These are phyloP conservation scores for Perizoma affinitatum DNA, from an alignment of 2,888 invertebrate species.

Conservation along the genomic window DNA sequence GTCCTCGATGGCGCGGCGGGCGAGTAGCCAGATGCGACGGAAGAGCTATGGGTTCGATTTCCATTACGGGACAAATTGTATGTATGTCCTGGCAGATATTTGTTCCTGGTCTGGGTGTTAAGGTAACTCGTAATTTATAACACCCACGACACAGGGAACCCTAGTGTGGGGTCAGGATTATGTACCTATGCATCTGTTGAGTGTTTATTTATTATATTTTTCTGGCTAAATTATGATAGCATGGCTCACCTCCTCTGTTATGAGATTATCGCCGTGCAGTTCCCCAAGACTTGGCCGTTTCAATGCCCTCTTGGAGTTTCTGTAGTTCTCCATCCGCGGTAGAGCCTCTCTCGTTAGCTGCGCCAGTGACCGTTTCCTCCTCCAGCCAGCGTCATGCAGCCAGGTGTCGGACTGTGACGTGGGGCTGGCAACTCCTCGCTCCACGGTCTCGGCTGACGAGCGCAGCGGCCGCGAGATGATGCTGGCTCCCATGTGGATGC, in stretches of 20 bases:
- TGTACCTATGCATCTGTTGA: too few species aligned
- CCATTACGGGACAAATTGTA: too few species aligned
- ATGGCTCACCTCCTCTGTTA: conserved; percentile 76
- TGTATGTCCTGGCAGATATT: too few species aligned
- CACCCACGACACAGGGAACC: too few species aligned
- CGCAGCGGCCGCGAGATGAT: conserved; percentile 74
- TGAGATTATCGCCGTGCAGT: conserved; percentile 87
- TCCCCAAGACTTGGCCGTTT: conserved; percentile 94
- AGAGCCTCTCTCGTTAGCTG: conserved; percentile 90
- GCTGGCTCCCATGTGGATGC: conserved; percentile 75
- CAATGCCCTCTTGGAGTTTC: conserved; percentile 89
- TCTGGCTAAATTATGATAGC: too few species aligned
- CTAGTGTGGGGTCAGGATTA: too few species aligned
- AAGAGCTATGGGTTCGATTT: too few species aligned
- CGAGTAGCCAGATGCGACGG: too few species aligned
- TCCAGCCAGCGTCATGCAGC: conserved; percentile 77
- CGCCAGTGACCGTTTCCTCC: conserved; percentile 84
- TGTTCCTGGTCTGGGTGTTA: too few species aligned
- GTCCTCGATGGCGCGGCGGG: too few species aligned
- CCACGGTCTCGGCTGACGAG: conserved; percentile 62
- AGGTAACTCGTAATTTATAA: too few species aligned
- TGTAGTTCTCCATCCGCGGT: conserved; percentile 92
- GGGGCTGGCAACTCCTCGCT: conserved; percentile 52
- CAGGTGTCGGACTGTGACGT: conserved; percentile 66
- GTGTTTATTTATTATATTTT: too few species aligned